A percentile compares a stretch with the other conserved stretches of the same genome.
Evolutionary conservation across 2,888 invertebrate species (phyloP).

Genomic region (Aethes cnicana): DNA sequence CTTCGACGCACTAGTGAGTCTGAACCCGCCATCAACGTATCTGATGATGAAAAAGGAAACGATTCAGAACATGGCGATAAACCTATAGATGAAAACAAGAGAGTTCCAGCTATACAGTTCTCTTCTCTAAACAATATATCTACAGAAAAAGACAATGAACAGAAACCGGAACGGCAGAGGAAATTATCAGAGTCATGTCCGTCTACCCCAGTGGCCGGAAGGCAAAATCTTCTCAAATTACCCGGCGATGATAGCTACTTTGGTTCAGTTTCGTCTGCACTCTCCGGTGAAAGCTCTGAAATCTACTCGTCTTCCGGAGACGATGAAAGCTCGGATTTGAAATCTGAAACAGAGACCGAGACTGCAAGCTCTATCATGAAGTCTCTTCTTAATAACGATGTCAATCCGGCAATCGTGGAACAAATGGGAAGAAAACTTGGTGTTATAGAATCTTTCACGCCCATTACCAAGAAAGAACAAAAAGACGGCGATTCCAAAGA

Average conservation of each 20-base stretch:
- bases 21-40: conserved; percentile 56
- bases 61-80: conserved; percentile 35
- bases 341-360: conserved; percentile 74
- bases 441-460: conserved; percentile 42
- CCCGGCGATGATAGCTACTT: conserved; percentile 65
- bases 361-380: conserved; percentile 83
- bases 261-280: conserved; percentile 68
- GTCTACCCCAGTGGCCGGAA: conserved; percentile 60
- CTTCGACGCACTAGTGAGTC: conserved; percentile 69
- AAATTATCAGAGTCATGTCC: conserved; percentile 75
- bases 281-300: conserved; percentile 74
- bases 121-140: conserved; percentile 67
- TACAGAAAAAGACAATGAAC: conserved; percentile 41
- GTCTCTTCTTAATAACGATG: conserved; percentile 70
- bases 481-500: background rate
- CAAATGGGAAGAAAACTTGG: conserved; percentile 66
- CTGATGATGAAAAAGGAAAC: conserved; percentile 53
- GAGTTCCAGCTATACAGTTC: conserved; percentile 61
- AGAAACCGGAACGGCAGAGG: conserved; percentile 42
- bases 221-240: conserved; percentile 64
- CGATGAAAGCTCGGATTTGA: conserved; percentile 74
- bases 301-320: conserved; percentile 70
- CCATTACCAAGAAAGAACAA: conserved; percentile 34
- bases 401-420: conserved; percentile 54
- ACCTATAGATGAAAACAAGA: conserved; percentile 37